These are phyloP conservation scores for Leucoptera coffeella DNA, from an alignment of 2,888 invertebrate species.

Conservation along the genomic window DNA sequence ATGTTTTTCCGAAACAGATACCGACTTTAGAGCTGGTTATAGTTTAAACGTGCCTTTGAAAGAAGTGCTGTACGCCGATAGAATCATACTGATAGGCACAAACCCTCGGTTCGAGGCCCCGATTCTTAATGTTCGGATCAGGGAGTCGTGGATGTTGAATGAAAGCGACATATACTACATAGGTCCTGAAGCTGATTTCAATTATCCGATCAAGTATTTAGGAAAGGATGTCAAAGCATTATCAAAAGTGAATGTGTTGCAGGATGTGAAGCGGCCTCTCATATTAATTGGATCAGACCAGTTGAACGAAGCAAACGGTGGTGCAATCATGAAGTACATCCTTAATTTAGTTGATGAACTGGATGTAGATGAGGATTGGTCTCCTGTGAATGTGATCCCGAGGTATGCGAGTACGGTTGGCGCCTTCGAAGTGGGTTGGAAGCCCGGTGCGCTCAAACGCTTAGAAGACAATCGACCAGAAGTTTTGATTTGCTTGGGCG, in stretches of 20 bases:
- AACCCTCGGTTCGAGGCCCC: slow-evolving; percentile 98
- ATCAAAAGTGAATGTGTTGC: slow-evolving; percentile 10
- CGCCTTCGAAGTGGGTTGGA: slow-evolving; percentile 92
- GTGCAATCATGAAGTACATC: slow-evolving; percentile 14
- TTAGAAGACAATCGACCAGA: slow-evolving; percentile 60
- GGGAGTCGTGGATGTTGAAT: slow-evolving; percentile 86
- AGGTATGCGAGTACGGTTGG: slow-evolving; percentile 89
- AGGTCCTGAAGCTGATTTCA: slow-evolving; percentile 85
- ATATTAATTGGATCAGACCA: slow-evolving; percentile 29
- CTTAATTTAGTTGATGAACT: slow-evolving; percentile 9
- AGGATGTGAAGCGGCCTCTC: slow-evolving; percentile 20
- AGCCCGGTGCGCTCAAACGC: slow-evolving; percentile 59
- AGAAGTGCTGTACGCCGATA: slow-evolving; percentile 68
- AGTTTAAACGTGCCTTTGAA: slow-evolving; percentile 60
- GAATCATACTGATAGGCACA: slow-evolving; percentile 87
- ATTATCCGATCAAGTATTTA: slow-evolving; percentile 55
- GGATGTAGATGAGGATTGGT: slow-evolving; percentile 12
- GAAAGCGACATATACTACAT: slow-evolving; percentile 81
- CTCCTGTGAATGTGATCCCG: slow-evolving; percentile 83
- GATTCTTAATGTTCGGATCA: slow-evolving; percentile 86
- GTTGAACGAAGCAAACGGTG: slow-evolving; percentile 11
- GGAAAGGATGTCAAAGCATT: slow-evolving; percentile 14
- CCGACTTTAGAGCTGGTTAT: slow-evolving; percentile 29
- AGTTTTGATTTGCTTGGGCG: slow-evolving; percentile 84
- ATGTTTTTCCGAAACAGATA: slow-evolving; percentile 11